A percentile compares a stretch with the other conserved stretches of the same genome.
Conservation (phyloP, 2,113 vertebrate genomes). For the Agelaius tricolor region DNA sequence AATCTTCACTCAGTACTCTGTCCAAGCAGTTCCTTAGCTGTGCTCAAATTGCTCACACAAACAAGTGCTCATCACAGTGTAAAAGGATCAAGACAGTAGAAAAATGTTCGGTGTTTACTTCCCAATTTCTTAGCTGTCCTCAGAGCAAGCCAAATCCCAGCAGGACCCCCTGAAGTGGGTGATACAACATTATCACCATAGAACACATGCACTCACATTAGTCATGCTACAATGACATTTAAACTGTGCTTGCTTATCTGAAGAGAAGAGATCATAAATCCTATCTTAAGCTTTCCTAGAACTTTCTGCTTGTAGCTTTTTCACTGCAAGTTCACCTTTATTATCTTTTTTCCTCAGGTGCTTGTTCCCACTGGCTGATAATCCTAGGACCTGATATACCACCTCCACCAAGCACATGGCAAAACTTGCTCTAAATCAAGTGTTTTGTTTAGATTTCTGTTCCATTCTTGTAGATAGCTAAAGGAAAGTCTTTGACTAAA, state of each 20-base stretch:
- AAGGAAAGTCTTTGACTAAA: neutral
- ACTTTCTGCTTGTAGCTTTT: constrained; percentile 26
- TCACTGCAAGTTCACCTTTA: neutral
- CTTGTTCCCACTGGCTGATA: neutral
- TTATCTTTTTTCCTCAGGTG: constrained; percentile 8
- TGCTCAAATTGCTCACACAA: neutral
- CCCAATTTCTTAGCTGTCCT: neutral
- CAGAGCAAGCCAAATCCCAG: neutral
- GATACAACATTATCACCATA: neutral
- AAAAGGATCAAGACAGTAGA: neutral
- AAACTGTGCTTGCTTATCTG: neutral
- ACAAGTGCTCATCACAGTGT: neutral
- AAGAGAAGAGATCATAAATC: neutral
- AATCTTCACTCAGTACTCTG: neutral
- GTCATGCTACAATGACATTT: neutral
- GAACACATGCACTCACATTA: neutral
- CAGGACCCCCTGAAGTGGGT: neutral
- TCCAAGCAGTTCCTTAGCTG: neutral
- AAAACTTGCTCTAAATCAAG: neutral
- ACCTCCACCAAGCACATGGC: neutral
- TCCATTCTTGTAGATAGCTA: neutral
- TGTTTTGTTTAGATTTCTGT: neutral
- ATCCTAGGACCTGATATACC: neutral
- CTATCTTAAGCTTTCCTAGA: constrained; percentile 25
- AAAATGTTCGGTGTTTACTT: neutral